These are phyloP conservation scores for Drosophila obscura DNA, from an alignment of 1,140 invertebrate species.

Conservation along the genomic window DNA sequence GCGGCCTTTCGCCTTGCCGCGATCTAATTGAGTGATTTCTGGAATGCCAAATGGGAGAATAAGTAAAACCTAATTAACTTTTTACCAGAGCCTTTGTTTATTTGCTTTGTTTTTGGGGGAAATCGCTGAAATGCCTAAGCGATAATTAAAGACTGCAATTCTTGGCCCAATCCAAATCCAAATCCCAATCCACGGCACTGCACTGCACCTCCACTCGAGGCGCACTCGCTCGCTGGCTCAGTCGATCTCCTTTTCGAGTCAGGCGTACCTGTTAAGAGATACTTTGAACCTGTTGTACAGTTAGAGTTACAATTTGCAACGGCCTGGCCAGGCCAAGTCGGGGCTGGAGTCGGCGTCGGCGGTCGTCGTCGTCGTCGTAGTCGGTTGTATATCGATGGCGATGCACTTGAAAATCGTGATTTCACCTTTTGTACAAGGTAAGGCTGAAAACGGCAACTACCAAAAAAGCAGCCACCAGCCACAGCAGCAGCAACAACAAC, in stretches of 20 bases:
- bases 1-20: constrained; percentile 66
- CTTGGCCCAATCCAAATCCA: constrained; percentile 1
- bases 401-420: constrained; percentile 83
- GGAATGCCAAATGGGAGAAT: constrained; percentile 43
- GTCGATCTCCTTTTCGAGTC: constrained; percentile 57
- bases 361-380: constrained; percentile 9
- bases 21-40: constrained; percentile 80
- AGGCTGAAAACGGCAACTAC: constrained; percentile 33
- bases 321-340: constrained; percentile 30
- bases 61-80: constrained; percentile 74
- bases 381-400: constrained; percentile 75
- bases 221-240: background rate
- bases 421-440: constrained; percentile 76
- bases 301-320: constrained; percentile 82
- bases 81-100: constrained; percentile 58
- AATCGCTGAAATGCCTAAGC: constrained; percentile 72
- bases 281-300: constrained; percentile 83
- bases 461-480: constrained; percentile 31
- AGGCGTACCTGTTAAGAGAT: constrained; percentile 80
- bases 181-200: constrained; percentile 2
- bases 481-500: constrained; percentile 35
- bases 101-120: constrained; percentile 56
- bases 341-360: constrained; percentile 13
- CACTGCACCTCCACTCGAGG: constrained; percentile 7
- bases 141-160: constrained; percentile 71